Base-by-base conservation (phyloP, 2,888 invertebrate genomes). In the Microctonus hyperodae region DNA sequence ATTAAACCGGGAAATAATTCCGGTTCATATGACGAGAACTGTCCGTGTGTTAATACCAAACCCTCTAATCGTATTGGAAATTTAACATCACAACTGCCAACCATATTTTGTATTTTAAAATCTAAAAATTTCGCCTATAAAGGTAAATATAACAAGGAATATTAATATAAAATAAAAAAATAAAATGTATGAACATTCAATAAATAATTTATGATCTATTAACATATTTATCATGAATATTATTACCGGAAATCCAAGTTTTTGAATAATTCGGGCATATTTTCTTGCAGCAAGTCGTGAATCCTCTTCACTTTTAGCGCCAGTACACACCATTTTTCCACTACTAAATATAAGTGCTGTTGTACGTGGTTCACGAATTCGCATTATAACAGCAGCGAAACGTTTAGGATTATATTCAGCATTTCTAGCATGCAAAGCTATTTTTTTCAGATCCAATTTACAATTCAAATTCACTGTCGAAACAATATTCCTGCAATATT, bases 341-440 rank as follows among this genome's bases (percentile, higher is more conserved):
- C 92, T 92, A 72, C 91, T 92, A 78, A 94, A 94, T 68, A 94
- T 94, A 5, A 94, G 85, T 16, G 93, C 93, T 0, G 93, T 94
- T 1, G 93, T 98, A 94, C 98, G 78, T 88, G 89, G 85, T 90
- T 94, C 82, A 80, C 98, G 88, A 74, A 92, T 91, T 77, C 91
- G 85, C 98, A 99, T 99, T 65, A 99, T 98, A 3, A 99, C 98
- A 44, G 98, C 98, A 60, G 98, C 97, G 87, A 99, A 99, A 79
- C 98, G 92, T 85, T 98, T 98, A 9, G 98, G 98, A 85, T 99
- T 99, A 82, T 98, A 99, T 85, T 99, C 98, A 1, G 98, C 98
- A 87, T 99, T 99, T 83, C 98, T 91, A 0, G 98, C 98, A 83
- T 97, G 97, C 2, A 98, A 86, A 0, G 98, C 98, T 76, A 99